Evolutionary conservation across 1,140 invertebrate genomes (phyloP), one percentile per base, ranked within the genome.

Genomic region (Panagrolaimus sp.): DNA sequence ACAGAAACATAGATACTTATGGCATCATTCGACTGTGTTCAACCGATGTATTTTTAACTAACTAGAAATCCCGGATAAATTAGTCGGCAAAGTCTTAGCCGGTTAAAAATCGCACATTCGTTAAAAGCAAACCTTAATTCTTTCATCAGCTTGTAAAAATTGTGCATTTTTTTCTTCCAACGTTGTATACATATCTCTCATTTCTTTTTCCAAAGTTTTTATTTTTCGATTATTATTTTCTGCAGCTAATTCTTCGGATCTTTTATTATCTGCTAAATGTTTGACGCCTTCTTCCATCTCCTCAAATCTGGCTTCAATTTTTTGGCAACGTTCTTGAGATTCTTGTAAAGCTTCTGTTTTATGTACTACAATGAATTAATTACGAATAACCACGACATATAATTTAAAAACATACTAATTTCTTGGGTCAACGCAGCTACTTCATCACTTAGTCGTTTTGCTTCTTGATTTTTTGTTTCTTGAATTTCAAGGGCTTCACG

Each of bases 141-240:
- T 57, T 20, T 20, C n/a, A 11, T 57, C 20, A 20, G 51, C 51
- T 5, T 20, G 14, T n/a, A 25, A 20, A 20, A 57, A 57, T n/a
- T 13, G 20, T 20, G 27, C 27, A 9, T 20, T 25, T 16, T 57
- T 57, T 27, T 57, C 51, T 27, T 57, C 51, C 51, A 57, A 16
- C 9, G 9, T n/a, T 13, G 20, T 20, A 27, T 27, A 57, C 20
- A 57, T 27, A 57, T 57, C 51, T 9, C 51, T 14, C 27, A 57
- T 57, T 20, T 57, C 20, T 27, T 57, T 57, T 13, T 57, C 51
- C 1, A 57, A 20, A 23, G 51, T 16, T 27, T 57, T 57, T 4
- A 57, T 57, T 27, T 57, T 57, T 20, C 51, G 51, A 57, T 20
- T 57, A 27, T 57, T 57, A 20, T 20, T 57, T 57, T 57, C 51